Conservation (phyloP, 2,888 invertebrate genomes). For the Maniola hyperantus region DNA sequence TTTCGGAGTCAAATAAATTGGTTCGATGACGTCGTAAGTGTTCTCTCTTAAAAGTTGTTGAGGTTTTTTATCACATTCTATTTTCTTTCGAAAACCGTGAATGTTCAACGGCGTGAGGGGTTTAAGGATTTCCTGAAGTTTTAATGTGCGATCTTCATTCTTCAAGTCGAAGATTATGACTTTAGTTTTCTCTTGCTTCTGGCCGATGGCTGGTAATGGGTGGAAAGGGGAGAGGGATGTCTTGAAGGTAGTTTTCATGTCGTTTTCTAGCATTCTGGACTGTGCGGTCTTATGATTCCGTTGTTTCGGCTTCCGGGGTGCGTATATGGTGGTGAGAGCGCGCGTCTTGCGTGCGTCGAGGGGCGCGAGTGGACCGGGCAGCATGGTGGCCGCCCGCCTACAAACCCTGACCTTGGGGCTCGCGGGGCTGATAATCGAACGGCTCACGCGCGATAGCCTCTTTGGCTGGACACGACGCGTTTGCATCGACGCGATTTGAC, state of each 20-base stretch:
- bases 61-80: slow-evolving; percentile 57
- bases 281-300: slow-evolving; percentile 70
- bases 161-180: slow-evolving; percentile 70
- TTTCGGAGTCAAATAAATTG: slow-evolving; percentile 59
- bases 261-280: slow-evolving; percentile 71
- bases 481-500: slow-evolving; percentile 37
- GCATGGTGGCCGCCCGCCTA: slow-evolving; percentile 71
- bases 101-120: slow-evolving; percentile 69
- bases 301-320: slow-evolving; percentile 68
- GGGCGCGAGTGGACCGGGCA: slow-evolving; percentile 70
- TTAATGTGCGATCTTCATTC: slow-evolving; percentile 49
- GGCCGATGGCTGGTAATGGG: slow-evolving; percentile 76
- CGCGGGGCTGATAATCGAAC: slow-evolving; percentile 51
- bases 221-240: slow-evolving; percentile 70
- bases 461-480: slow-evolving; percentile 39
- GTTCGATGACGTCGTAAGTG: slow-evolving; percentile 75
- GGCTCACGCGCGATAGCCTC: slow-evolving; percentile 46
- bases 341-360: slow-evolving; percentile 69
- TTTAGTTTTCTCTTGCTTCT: slow-evolving; percentile 67
- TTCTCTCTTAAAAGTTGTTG: slow-evolving; percentile 72
- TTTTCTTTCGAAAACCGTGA: slow-evolving; percentile 59
- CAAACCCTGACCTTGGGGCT: slow-evolving; percentile 65
- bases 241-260: slow-evolving; percentile 68
- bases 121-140: slow-evolving; percentile 67
- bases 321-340: slow-evolving; percentile 75